These are phyloP conservation scores for Morelia viridis DNA, from an alignment of 2,797 vertebrate species.

Conservation along the genomic window DNA sequence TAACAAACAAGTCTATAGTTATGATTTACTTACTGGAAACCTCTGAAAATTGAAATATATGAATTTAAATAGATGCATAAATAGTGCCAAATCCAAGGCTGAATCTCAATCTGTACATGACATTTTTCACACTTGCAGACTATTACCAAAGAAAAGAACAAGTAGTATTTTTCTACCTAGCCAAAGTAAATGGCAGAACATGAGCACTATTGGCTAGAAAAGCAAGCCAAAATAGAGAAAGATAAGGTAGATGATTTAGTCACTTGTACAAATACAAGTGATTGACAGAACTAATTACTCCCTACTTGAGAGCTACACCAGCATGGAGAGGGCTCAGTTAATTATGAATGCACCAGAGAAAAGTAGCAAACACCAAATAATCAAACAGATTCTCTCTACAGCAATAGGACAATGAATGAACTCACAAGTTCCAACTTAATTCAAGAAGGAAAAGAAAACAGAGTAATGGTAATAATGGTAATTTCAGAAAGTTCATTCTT, in stretches of 20 bases:
- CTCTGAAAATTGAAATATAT: not conserved
- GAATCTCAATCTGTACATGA: not conserved
- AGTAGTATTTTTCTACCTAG: not conserved
- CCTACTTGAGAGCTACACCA: not conserved
- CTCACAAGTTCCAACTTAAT: not conserved
- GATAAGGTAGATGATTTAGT: not conserved
- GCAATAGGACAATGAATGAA: not conserved
- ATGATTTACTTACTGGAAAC: not conserved
- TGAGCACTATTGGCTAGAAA: not conserved
- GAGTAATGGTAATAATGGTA: not conserved
- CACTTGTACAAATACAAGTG: not conserved
- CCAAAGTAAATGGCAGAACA: not conserved
- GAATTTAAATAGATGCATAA: not conserved
- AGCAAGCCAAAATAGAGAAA: not conserved
- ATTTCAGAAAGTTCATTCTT: not conserved
- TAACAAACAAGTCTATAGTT: not conserved
- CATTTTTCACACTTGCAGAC: not conserved
- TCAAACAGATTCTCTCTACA: not conserved
- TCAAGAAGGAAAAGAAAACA: slow-evolving; percentile 1
- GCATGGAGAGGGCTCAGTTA: not conserved
- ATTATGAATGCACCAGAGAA: not conserved
- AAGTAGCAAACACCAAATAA: not conserved
- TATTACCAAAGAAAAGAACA: not conserved
- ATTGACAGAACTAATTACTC: not conserved
- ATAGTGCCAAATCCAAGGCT: not conserved